phyloP scores from a whole-genome alignment of 2,888 invertebrate species.

The Acanthosepion pharaonis region DNA sequence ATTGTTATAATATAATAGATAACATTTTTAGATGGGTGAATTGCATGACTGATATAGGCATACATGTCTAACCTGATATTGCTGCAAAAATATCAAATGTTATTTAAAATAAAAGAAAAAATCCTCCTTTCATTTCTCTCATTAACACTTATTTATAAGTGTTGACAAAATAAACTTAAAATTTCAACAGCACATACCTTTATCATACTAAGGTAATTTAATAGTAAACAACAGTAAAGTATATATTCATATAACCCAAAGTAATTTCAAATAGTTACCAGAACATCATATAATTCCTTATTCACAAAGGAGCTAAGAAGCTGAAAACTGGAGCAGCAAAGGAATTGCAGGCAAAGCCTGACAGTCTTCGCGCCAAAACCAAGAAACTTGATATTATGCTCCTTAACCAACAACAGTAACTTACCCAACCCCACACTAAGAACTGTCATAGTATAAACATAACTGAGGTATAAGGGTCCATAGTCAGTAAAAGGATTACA shows the following conservation, averaged over 20 bases:
- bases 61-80: too few relatives aligned
- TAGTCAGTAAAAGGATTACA: background rate
- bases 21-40: too few relatives aligned
- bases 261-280: background rate
- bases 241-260: background rate
- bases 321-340: background rate
- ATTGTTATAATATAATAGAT: too few relatives aligned
- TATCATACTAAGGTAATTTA: background rate
- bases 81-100: too few relatives aligned
- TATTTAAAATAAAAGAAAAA: too few relatives aligned
- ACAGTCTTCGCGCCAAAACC: conserved; percentile 9
- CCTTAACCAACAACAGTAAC: background rate
- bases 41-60: too few relatives aligned
- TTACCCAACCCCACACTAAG: background rate
- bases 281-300: background rate
- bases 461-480: background rate
- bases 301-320: background rate
- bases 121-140: background rate
- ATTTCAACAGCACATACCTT: background rate
- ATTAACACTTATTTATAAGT: background rate
- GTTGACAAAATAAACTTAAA: background rate
- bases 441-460: background rate
- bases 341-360: background rate
- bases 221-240: background rate
- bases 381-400: conserved; percentile 10